Conservation (phyloP, 2,888 invertebrate species). For the Cancer borealis region DNA sequence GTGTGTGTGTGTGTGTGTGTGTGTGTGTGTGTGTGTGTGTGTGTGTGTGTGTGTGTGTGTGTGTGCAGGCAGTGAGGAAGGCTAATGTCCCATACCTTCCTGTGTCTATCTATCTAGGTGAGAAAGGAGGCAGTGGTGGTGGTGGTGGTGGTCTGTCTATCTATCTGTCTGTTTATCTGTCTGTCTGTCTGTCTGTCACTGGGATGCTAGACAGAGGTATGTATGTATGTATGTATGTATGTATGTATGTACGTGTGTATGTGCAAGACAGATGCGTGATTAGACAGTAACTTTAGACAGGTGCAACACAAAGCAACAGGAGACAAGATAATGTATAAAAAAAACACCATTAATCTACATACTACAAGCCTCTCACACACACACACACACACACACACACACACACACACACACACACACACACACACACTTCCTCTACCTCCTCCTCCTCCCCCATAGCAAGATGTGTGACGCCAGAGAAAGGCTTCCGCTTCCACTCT, state of each 20-base stretch:
- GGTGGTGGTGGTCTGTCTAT: background rate
- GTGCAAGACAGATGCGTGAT: background rate
- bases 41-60: background rate
- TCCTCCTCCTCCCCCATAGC: slow-evolving; percentile 56
- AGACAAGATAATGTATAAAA: background rate
- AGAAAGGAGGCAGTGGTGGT: background rate
- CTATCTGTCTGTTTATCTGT: too few relatives aligned
- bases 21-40: slow-evolving; percentile 37
- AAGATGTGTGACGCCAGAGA: slow-evolving; percentile 54
- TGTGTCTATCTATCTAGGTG: background rate
- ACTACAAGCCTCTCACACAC: background rate
- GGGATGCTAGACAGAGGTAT: too few relatives aligned
- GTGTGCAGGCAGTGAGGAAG: background rate
- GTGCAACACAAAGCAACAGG: background rate
- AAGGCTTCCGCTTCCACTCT: slow-evolving; percentile 60
- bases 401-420: background rate
- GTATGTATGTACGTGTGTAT: background rate
- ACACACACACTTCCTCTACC: slow-evolving; percentile 37
- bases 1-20: background rate
- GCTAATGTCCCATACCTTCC: background rate
- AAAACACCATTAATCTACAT: background rate
- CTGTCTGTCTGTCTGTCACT: too few relatives aligned
- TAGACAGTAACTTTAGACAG: background rate
- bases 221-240: background rate
- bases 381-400: background rate